These are phyloP conservation scores for Sebastes iracundus DNA, from an alignment of 2,797 vertebrate genomes.

Conservation along the genomic window DNA sequence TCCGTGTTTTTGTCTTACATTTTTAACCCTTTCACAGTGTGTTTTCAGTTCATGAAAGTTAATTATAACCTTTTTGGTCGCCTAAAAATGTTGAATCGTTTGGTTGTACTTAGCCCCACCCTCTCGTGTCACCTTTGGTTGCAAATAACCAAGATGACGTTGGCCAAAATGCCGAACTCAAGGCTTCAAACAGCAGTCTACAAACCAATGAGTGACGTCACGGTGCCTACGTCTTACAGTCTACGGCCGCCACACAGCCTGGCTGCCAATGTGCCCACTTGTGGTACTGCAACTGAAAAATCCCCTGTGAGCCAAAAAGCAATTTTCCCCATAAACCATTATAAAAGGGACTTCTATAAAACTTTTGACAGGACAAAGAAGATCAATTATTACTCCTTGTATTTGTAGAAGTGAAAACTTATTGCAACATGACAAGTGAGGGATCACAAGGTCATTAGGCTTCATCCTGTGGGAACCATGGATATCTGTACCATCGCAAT, in stretches of 20 bases:
- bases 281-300: background rate
- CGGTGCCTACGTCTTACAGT: no score
- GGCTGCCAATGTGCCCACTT: fast-evolving
- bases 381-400: background rate
- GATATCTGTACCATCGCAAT: background rate
- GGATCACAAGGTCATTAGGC: background rate
- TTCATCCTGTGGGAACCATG: background rate
- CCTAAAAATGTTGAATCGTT: fast-evolving
- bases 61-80: no score
- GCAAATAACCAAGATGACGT: no score
- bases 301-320: background rate
- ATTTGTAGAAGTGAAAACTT: background rate
- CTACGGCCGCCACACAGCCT: background rate
- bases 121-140: no score
- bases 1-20: fast-evolving
- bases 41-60: no score
- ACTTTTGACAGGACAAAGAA: background rate
- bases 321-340: background rate
- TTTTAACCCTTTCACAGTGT: fast-evolving
- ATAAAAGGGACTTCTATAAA: background rate
- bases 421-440: background rate
- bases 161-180: fast-evolving
- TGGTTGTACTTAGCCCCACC: no score
- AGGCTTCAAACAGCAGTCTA: background rate
- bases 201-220: no score